A percentile compares a stretch with the other conserved stretches of the same genome.
Conservation (phyloP, 2,113 vertebrate genomes). For the Sander lucioperca region DNA sequence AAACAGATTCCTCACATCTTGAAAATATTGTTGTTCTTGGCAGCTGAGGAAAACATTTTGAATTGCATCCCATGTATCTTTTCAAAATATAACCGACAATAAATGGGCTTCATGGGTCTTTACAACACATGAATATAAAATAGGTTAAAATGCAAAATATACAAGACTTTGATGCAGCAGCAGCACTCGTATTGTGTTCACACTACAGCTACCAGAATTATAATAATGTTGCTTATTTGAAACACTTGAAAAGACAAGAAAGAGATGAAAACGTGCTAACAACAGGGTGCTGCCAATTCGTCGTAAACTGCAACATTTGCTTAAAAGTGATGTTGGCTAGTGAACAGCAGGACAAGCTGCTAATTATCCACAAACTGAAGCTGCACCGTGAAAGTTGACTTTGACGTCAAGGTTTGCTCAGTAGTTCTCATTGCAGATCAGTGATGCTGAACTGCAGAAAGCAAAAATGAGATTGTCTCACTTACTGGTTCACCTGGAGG, state of each 20-base stretch:
- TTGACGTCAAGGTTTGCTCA: constrained; percentile 21
- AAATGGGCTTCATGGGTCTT: constrained; percentile 29
- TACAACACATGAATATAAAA: constrained; percentile 27
- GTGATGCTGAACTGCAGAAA: constrained; percentile 27
- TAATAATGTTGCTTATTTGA: constrained; percentile 26
- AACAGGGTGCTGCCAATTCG: constrained; percentile 52
- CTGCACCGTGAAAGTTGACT: constrained; percentile 32
- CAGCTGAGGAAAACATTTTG: constrained; percentile 30
- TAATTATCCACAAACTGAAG: constrained; percentile 42
- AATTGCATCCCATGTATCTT: neutral
- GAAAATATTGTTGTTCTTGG: constrained; percentile 41
- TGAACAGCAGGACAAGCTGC: constrained; percentile 25
- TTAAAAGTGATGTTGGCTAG: constrained; percentile 38
- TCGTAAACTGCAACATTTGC: constrained; percentile 35
- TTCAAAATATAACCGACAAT: constrained; percentile 29
- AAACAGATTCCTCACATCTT: constrained; percentile 29
- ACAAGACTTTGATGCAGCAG: constrained; percentile 37
- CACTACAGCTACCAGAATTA: constrained; percentile 25
- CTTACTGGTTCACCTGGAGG: constrained; percentile 96
- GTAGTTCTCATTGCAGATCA: constrained; percentile 16
- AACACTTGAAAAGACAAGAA: constrained; percentile 36
- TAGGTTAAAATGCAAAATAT: constrained; percentile 21
- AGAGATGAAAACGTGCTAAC: constrained; percentile 37
- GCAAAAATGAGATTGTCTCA: constrained; percentile 60
- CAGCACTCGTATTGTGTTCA: neutral